Percentiles rank a stretch among this genome's conserved stretches.
Evolutionary conservation across 2,888 invertebrate genomes (phyloP).

Genomic region (Aelia acuminata): DNA sequence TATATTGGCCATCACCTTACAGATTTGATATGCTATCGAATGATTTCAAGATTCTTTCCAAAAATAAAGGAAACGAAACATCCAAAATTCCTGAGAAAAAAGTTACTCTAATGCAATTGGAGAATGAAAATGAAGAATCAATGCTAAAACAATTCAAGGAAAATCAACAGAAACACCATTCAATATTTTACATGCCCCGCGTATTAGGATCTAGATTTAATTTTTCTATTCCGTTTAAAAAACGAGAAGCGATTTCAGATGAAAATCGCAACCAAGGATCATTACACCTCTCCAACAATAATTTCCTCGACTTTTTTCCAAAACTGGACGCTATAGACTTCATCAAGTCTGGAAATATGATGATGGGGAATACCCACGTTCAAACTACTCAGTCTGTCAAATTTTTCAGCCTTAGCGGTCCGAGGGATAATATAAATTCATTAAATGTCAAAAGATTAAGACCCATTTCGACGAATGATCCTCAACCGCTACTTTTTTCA

Average conservation of each 20-base stretch:
- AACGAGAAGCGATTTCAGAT: neutral
- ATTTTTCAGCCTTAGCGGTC: neutral
- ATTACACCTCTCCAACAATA: neutral
- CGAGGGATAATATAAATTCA: neutral
- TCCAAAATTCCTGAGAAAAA: slow-evolving; percentile 41
- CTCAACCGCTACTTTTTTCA: slow-evolving; percentile 36
- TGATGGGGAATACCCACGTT: neutral
- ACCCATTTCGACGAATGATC: neutral
- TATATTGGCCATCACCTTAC: slow-evolving; percentile 8
- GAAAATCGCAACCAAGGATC: neutral
- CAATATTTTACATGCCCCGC: slow-evolving; percentile 36
- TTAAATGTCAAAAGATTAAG: neutral
- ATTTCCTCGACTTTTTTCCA: neutral
- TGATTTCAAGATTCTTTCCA: neutral
- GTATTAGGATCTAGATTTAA: slow-evolving; percentile 50
- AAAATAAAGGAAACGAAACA: neutral
- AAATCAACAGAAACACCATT: slow-evolving; percentile 53
- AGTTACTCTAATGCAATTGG: slow-evolving; percentile 59
- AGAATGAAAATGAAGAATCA: slow-evolving; percentile 58
- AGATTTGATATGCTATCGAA: neutral
- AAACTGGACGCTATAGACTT: neutral
- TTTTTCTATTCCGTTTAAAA: slow-evolving; percentile 49
- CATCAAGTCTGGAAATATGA: neutral
- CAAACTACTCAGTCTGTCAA: neutral
- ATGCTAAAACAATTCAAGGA: slow-evolving; percentile 57